These are phyloP conservation scores for Serrognathus titanus DNA, from an alignment of 2,888 invertebrate species.

Conservation along the genomic window DNA sequence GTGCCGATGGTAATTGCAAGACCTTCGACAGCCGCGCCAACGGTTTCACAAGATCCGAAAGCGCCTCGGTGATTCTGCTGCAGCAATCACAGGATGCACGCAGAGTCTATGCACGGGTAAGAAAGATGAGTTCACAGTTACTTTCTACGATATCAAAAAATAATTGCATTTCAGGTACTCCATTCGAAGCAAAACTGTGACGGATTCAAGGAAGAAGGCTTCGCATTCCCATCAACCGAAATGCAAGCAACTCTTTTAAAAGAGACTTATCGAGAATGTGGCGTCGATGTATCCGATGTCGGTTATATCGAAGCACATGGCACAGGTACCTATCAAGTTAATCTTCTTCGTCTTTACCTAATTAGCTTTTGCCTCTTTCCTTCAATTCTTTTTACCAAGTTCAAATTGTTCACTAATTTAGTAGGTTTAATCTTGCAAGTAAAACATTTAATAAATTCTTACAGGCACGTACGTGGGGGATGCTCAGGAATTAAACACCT, in stretches of 20 bases:
- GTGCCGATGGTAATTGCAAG: constrained; percentile 82
- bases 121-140: background rate
- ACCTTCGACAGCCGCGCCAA: constrained; percentile 82
- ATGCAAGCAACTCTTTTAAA: constrained; percentile 60
- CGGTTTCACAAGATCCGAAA: constrained; percentile 83
- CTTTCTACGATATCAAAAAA: background rate
- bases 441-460: background rate
- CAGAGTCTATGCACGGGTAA: constrained; percentile 52
- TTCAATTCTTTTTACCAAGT: no score
- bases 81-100: constrained; percentile 60
- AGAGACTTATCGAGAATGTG: constrained; percentile 67
- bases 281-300: constrained; percentile 65
- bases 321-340: constrained; percentile 1
- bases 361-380: no score
- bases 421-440: no score
- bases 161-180: constrained; percentile 22
- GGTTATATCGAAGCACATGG: constrained; percentile 77
- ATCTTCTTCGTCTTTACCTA: no score
- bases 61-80: constrained; percentile 65
- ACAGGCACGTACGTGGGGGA: constrained; percentile 78
- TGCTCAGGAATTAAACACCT: constrained; percentile 83
- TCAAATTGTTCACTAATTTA: no score
- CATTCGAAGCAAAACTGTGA: constrained; percentile 44
- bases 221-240: constrained; percentile 47
- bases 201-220: constrained; percentile 45